Evolutionary conservation across 2,113 vertebrate species (phyloP).

Genomic region (Cololabis saira): DNA sequence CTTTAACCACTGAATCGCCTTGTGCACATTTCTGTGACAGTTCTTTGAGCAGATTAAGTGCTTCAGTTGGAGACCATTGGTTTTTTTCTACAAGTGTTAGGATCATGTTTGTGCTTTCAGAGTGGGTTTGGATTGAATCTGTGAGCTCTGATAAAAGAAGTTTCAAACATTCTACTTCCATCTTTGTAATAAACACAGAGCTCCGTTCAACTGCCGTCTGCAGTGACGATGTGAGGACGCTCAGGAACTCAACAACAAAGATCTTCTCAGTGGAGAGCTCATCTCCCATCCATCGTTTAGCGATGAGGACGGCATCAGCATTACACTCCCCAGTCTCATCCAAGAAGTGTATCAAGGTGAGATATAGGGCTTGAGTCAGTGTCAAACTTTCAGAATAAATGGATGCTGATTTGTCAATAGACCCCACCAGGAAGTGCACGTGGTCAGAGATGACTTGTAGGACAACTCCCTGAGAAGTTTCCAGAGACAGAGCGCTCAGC

Average conservation of each 20-base stretch:
- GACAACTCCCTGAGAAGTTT: slow-evolving; percentile 1
- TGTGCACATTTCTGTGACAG: slow-evolving; percentile 21
- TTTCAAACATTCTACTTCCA: slow-evolving; percentile 31
- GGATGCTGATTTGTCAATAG: slow-evolving; percentile 27
- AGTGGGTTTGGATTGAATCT: slow-evolving; percentile 8
- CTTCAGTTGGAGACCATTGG: slow-evolving; percentile 31
- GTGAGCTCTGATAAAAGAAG: slow-evolving; percentile 21
- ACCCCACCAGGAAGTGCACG: background rate
- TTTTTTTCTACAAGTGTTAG: background rate
- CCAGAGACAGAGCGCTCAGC: slow-evolving; percentile 19
- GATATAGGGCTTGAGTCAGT: slow-evolving; percentile 29
- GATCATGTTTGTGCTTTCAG: background rate
- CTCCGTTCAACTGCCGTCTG: background rate
- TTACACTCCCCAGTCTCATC: background rate
- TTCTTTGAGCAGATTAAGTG: slow-evolving; percentile 13
- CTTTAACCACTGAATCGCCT: background rate
- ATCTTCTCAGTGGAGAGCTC: slow-evolving; percentile 6
- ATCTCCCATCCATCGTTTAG: slow-evolving; percentile 21
- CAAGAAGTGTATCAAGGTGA: slow-evolving; percentile 10
- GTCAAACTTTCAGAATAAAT: slow-evolving; percentile 2
- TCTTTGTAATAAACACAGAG: slow-evolving; percentile 17
- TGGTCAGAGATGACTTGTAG: background rate
- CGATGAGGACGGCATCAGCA: slow-evolving; percentile 20
- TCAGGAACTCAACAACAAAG: slow-evolving; percentile 10
- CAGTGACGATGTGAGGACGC: slow-evolving; percentile 22